phyloP scores from a whole-genome alignment of 2,888 invertebrate species.

The Coelopa pilipes region DNA sequence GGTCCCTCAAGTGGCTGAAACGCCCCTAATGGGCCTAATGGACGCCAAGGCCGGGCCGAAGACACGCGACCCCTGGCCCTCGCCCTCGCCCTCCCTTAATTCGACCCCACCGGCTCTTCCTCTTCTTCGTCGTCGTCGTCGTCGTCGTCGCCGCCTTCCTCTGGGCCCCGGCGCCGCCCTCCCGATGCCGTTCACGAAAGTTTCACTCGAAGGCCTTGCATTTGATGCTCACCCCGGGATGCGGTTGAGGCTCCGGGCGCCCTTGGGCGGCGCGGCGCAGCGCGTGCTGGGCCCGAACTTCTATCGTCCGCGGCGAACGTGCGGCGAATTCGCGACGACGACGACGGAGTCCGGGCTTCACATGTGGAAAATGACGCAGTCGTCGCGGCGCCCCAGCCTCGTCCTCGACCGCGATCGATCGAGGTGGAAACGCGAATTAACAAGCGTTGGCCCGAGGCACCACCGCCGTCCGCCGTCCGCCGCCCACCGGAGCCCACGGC shows the following conservation, averaged over 20 bases:
- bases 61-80: too few species aligned
- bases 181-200: neutral
- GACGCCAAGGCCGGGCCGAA: too few species aligned
- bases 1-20: too few species aligned
- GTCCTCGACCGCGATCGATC: too few species aligned
- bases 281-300: neutral
- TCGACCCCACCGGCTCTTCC: neutral
- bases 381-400: neutral
- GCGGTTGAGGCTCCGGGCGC: neutral
- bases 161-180: too few species aligned
- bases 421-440: too few species aligned
- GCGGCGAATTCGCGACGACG: neutral
- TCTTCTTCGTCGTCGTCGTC: neutral
- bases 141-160: neutral
- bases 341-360: neutral
- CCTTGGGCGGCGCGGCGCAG: neutral
- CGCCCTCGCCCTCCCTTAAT: too few species aligned
- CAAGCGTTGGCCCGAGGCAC: too few species aligned
- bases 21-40: too few species aligned
- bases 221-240: neutral
- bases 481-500: too few species aligned
- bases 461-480: too few species aligned
- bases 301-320: neutral
- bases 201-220: constrained; percentile 6
- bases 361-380: constrained; percentile 15